Evolutionary conservation across 2,113 vertebrate genomes (phyloP), one percentile per base, ranked within the genome.

Genomic region (Mormyrus iriodes): DNA sequence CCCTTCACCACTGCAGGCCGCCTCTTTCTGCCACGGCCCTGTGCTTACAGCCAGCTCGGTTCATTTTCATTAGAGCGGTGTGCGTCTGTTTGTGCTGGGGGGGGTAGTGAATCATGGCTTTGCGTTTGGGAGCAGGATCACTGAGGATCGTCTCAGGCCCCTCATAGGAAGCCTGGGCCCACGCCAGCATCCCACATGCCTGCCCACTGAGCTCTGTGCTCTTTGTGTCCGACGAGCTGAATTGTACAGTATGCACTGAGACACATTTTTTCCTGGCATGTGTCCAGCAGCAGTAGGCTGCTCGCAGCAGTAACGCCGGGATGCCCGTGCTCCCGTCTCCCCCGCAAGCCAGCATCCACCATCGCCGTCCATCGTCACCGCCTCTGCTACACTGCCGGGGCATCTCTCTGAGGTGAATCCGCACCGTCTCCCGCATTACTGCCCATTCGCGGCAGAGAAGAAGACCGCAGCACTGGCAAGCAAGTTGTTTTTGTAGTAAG

Each of bases 221-320:
- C 61, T 92, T 86, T 90, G 90, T 92, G 86, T 91, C 87, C 85
- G 52, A 88, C 69, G 79, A 86, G n/a, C 86, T 88, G 92, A 91
- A 93, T 88, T 91, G 95, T 92, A 95, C 94, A 93, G 87, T 90
- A 92, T 96, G 94, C 95, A 94, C 95, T 91, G 91, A 92, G 91
- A 90, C 93, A 92, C 91, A 93, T 91, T 93, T 95, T 65, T 95
- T 94, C 93, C 93, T 95, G 95, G 95, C 89, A 13, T 0, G 2
- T 0, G 53, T 93, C 94, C 94, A 95, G 90, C 90, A 91, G 87
- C 87, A 86, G 92, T 89, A 91, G 94, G 91, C 90, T 89, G 91
- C 88, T 92, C 90, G 89, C 93, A 92, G 92, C 87, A 91, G 89
- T 93, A 91, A 79, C 89, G 61, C 92, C 84, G 92, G 91, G 92